Evolutionary conservation across 2,797 vertebrate genomes (phyloP).

Genomic region (Lindbergichthys nudifrons): DNA sequence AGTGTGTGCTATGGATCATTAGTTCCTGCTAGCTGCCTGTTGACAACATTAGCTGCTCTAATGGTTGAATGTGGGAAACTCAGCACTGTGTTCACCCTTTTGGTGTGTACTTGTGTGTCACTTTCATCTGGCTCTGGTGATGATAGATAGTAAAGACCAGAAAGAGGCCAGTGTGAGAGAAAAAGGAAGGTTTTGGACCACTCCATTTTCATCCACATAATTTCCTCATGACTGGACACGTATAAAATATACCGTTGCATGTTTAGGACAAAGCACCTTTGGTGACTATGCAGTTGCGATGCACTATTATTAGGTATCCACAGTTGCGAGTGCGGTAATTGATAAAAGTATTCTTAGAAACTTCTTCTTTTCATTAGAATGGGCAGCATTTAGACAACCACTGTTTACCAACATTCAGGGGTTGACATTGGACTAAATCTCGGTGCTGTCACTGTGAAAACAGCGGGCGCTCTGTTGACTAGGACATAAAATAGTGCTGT

Average conservation of each 20-base stretch:
- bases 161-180: conserved; percentile 53
- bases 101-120: conserved; percentile 41
- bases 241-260: neutral
- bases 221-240: conserved; percentile 37
- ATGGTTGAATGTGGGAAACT: conserved; percentile 74
- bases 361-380: conserved; percentile 64
- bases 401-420: conserved; percentile 78
- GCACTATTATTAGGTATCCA: conserved; percentile 27
- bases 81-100: conserved; percentile 44
- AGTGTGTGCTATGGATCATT: conserved; percentile 75
- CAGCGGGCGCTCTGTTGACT: conserved; percentile 85
- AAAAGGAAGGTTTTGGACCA: conserved; percentile 34
- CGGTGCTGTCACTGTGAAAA: conserved; percentile 82
- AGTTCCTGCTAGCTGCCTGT: conserved; percentile 67
- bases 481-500: conserved; percentile 87
- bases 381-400: conserved; percentile 65
- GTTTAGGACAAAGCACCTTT: conserved; percentile 28
- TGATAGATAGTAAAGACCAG: conserved; percentile 71
- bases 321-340: conserved; percentile 30
- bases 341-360: conserved; percentile 58
- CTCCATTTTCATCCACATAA: conserved; percentile 27
- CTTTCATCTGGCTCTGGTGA: conserved; percentile 61
- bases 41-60: conserved; percentile 77
- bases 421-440: conserved; percentile 80
- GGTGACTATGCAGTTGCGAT: conserved; percentile 26